Evolutionary conservation across 2,888 invertebrate genomes (phyloP).

Genomic region (Pasiphila rectangulata): DNA sequence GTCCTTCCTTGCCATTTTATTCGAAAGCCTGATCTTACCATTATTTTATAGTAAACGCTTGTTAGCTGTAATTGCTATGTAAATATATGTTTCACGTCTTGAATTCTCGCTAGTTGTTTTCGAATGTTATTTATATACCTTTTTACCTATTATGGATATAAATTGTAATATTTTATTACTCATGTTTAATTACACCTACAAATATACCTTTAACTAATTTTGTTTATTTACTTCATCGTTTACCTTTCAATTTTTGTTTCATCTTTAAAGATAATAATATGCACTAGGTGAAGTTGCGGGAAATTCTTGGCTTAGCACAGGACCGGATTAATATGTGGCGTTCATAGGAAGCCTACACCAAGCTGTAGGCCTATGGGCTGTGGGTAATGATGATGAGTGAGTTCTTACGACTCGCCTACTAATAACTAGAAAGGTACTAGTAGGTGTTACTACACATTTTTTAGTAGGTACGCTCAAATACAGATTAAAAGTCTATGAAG

Average conservation of each 20-base stretch:
- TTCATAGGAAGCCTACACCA: no score
- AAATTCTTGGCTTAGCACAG: no score
- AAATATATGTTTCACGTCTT: conserved; percentile 25
- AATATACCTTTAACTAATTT: conserved; percentile 18
- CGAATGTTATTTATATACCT: conserved; percentile 25
- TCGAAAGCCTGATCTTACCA: conserved; percentile 56
- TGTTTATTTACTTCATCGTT: neutral
- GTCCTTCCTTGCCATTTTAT: conserved; percentile 28
- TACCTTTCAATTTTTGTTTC: conserved; percentile 8
- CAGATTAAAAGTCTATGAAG: no score
- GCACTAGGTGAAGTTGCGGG: no score
- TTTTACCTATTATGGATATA: conserved; percentile 16
- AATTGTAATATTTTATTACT: conserved; percentile 26
- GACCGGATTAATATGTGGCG: no score
- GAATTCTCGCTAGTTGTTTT: conserved; percentile 23
- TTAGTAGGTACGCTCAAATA: no score
- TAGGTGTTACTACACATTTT: no score
- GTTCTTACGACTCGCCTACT: no score
- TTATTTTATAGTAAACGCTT: conserved; percentile 32
- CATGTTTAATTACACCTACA: conserved; percentile 23
- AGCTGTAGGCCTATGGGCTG: no score
- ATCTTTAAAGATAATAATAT: no score
- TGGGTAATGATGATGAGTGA: no score
- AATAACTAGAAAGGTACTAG: no score
- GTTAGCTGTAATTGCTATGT: conserved; percentile 33